Base-by-base conservation (phyloP, 2,888 invertebrate genomes). In the Xanthia togata region DNA sequence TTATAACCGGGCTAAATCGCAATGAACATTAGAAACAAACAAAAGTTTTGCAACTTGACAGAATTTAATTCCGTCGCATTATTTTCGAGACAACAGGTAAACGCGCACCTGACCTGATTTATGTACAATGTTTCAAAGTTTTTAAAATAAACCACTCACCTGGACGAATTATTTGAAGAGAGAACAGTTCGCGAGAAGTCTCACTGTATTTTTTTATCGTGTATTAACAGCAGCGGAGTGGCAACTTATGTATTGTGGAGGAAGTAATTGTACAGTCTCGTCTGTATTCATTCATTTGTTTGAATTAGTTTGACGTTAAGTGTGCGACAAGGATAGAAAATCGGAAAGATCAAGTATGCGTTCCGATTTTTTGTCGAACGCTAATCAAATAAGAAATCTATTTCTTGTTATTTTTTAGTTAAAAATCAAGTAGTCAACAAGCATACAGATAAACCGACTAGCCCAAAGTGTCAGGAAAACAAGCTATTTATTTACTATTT, bases 281-380 rank as follows among this genome's bases (percentile, higher is more conserved):
- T 59, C 71, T 81, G 77, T 78, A 82, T 84, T 79, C 89, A 87
- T 83, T 87, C 81, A 87, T 86, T 86, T 88, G 87, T 87, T 88
- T 88, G 84, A 88, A 88, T 88, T 82, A 78, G 79, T 87, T 83
- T 87, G 87, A 87, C 88, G 89, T 88, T 86, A 84, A 41, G 83
- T 84, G 89, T 88, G 89, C 76, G 87, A 88, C 78, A 87, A 76
- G 80, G 89, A 88, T n/a, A 76, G 68, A 72, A 60, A 41, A 70
- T 69, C 35, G 12, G 41, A 74, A 41, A 70, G 50, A 50, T 60
- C 50, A 35, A 60, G 26, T 3, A 38, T 64, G 35, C 87, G 75
- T 83, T 88, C 85, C 68, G 76, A 88, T 57, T 76, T 79, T 69
- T 73, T 65, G 68, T 85, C 38, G 26, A 57, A 73, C n/a, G n/a